phyloP scores from a whole-genome alignment of 1,140 invertebrate genomes.

The Drosophila prosaltans region DNA sequence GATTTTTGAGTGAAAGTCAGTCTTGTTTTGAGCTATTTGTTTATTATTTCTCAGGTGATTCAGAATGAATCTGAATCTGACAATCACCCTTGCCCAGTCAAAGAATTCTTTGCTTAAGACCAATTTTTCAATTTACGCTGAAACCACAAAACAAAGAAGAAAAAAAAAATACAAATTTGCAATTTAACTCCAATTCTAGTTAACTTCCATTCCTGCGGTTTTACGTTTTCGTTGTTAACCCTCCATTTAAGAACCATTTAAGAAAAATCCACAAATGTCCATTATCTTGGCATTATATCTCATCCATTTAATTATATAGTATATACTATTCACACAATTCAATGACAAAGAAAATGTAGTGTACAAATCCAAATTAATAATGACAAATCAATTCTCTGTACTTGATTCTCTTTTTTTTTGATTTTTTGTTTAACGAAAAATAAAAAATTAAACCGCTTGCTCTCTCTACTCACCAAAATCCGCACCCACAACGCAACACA shows the following conservation, averaged over 20 bases:
- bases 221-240: constrained; percentile 1
- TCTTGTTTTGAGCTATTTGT: background rate
- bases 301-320: constrained; percentile 1
- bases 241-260: constrained; percentile 4
- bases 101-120: background rate
- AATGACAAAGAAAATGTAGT: constrained; percentile 8
- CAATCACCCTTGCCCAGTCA: background rate
- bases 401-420: constrained; percentile 66
- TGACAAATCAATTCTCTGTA: constrained; percentile 46
- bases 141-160: background rate
- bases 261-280: constrained; percentile 12
- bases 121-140: too few relatives aligned
- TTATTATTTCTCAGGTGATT: background rate
- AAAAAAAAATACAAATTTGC: background rate
- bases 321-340: constrained; percentile 4
- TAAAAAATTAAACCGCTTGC: constrained; percentile 43
- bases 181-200: background rate
- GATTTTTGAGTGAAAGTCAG: background rate
- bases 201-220: constrained; percentile 7
- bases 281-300: constrained; percentile 7
- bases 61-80: background rate
- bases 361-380: constrained; percentile 13
- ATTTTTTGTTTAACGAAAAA: constrained; percentile 52
- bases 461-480: constrained; percentile 45
- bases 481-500: constrained; percentile 46